These are phyloP conservation scores for Trichomalopsis sarcophagae DNA, from an alignment of 1,140 invertebrate genomes.

Conservation along the genomic window DNA sequence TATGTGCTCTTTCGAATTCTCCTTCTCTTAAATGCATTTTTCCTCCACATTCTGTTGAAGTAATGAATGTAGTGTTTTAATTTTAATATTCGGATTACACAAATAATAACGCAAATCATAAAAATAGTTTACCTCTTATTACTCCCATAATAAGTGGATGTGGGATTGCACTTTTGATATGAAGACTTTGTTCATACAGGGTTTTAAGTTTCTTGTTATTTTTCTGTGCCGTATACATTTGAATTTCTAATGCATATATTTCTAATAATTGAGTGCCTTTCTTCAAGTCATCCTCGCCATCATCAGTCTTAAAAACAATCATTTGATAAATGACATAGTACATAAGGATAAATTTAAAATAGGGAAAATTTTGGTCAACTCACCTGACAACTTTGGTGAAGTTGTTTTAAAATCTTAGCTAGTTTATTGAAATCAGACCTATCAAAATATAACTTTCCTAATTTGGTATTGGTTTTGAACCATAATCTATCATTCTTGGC, in stretches of 20 bases:
- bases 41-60: slow-evolving; percentile 93
- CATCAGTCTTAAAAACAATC: slow-evolving; percentile 86
- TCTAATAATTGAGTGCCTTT: slow-evolving; percentile 99
- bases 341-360: slow-evolving; percentile 12
- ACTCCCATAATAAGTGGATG: slow-evolving; percentile 99
- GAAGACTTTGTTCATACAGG: slow-evolving; percentile 97
- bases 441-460: slow-evolving; percentile 99
- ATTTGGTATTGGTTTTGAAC: slow-evolving; percentile 99
- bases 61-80: background rate
- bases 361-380: slow-evolving; percentile 22
- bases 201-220: slow-evolving; percentile 99
- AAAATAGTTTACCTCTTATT: slow-evolving; percentile 86
- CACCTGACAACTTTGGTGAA: slow-evolving; percentile 97
- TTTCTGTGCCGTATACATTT: slow-evolving; percentile 99
- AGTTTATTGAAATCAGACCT: slow-evolving; percentile 95
- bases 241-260: slow-evolving; percentile 99
- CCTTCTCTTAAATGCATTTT: slow-evolving; percentile 99
- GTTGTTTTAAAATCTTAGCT: slow-evolving; percentile 96
- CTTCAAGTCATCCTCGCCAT: slow-evolving; percentile 99
- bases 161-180: slow-evolving; percentile 99
- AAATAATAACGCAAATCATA: background rate
- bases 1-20: slow-evolving; percentile 99
- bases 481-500: slow-evolving; percentile 99
- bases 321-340: background rate
- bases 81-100: background rate